Evolutionary conservation across 2,113 vertebrate species (phyloP).

Genomic region (Microcebus griseorufus): DNA sequence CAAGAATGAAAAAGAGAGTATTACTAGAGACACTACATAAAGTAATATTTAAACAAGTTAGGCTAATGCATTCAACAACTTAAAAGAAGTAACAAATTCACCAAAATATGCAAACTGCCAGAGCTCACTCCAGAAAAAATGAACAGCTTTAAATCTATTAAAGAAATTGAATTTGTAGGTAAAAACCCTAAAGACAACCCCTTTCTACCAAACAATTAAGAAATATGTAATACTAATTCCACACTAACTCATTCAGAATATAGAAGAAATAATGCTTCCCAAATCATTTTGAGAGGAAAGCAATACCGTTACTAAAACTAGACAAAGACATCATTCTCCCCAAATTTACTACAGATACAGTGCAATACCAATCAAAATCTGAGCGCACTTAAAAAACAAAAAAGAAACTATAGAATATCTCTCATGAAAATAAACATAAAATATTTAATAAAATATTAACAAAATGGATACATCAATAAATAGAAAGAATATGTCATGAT

Average conservation of each 20-base stretch:
- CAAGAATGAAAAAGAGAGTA: background rate
- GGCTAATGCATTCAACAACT: background rate
- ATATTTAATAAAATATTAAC: background rate
- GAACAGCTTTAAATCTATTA: background rate
- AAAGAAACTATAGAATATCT: background rate
- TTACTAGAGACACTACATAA: background rate
- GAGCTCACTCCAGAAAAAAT: background rate
- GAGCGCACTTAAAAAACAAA: background rate
- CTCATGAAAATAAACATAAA: background rate
- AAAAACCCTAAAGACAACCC: background rate
- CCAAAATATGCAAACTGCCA: background rate
- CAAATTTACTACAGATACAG: background rate
- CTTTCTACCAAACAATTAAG: background rate
- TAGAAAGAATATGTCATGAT: background rate
- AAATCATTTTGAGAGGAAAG: background rate
- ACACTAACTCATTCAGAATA: background rate
- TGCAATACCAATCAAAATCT: background rate
- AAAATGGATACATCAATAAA: background rate
- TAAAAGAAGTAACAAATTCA: background rate
- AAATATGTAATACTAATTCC: background rate
- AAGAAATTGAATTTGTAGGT: background rate
- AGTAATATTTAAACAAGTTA: background rate
- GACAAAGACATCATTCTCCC: background rate
- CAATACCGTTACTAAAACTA: background rate
- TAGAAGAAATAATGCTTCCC: background rate